phyloP scores from a whole-genome alignment of 2,888 invertebrate genomes.

The Chrysolina americana region DNA sequence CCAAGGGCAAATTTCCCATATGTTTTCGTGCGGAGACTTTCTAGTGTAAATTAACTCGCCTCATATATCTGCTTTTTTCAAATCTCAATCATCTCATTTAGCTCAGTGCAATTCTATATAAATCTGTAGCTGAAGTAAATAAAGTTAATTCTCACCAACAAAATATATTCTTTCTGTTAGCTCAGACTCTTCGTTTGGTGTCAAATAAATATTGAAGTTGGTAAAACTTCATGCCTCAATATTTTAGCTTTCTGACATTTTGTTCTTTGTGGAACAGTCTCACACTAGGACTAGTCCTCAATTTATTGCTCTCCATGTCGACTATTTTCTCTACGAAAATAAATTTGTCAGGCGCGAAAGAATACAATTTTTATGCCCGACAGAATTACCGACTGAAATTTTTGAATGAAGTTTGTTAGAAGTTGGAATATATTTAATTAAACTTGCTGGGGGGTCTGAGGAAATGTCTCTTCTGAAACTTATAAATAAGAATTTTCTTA shows the following conservation, averaged over 20 bases:
- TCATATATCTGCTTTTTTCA: too few relatives aligned
- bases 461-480: constrained; percentile 29
- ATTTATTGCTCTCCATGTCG: constrained; percentile 31
- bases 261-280: constrained; percentile 38
- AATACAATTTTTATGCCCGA: constrained; percentile 36
- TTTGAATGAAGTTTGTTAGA: constrained; percentile 26
- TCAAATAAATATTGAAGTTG: constrained; percentile 37
- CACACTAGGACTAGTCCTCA: constrained; percentile 31
- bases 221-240: constrained; percentile 28
- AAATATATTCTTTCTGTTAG: constrained; percentile 11
- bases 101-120: background rate
- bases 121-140: background rate
- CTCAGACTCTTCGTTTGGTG: constrained; percentile 3
- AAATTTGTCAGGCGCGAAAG: constrained; percentile 29
- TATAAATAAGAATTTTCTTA: constrained; percentile 1
- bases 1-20: too few relatives aligned
- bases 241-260: constrained; percentile 36
- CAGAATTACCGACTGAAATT: constrained; percentile 21
- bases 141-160: constrained; percentile 1
- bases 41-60: too few relatives aligned
- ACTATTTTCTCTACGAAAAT: constrained; percentile 36
- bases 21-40: too few relatives aligned
- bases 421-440: constrained; percentile 35
- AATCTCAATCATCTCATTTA: too few relatives aligned
- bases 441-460: constrained; percentile 5